Evolutionary conservation across 2,113 vertebrate genomes (phyloP).

Genomic region (Gymnorhina tibicen): DNA sequence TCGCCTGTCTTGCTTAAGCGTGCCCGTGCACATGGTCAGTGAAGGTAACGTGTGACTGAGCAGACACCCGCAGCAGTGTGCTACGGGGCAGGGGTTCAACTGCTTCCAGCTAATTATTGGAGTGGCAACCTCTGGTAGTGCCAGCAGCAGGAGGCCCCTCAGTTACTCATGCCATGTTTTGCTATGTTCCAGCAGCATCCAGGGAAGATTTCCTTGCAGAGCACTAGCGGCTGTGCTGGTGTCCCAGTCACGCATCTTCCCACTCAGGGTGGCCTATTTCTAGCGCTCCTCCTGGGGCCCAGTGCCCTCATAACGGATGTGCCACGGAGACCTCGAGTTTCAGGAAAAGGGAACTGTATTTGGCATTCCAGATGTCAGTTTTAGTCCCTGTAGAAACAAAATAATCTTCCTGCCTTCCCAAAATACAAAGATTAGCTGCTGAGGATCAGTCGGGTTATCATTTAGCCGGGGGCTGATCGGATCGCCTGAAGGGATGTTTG

Average conservation of each 20-base stretch:
- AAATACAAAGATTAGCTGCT: neutral
- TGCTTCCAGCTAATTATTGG: neutral
- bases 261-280: neutral
- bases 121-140: neutral
- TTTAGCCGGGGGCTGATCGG: neutral
- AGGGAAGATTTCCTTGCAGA: neutral
- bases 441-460: neutral
- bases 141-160: neutral
- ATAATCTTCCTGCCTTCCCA: neutral
- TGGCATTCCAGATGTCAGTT: neutral
- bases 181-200: neutral
- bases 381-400: neutral
- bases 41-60: neutral
- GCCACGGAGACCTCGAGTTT: neutral
- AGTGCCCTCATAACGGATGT: neutral
- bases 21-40: neutral
- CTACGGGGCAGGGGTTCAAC: neutral
- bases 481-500: neutral
- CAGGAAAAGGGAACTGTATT: neutral
- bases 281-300: neutral
- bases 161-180: fast-evolving
- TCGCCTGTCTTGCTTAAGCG: neutral
- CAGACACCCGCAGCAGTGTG: neutral
- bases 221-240: neutral
- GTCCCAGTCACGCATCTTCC: neutral